These are phyloP conservation scores for Hydrozoanthus tunicans DNA, from an alignment of 64 coral and sea anemone species.

Conservation along the genomic window DNA sequence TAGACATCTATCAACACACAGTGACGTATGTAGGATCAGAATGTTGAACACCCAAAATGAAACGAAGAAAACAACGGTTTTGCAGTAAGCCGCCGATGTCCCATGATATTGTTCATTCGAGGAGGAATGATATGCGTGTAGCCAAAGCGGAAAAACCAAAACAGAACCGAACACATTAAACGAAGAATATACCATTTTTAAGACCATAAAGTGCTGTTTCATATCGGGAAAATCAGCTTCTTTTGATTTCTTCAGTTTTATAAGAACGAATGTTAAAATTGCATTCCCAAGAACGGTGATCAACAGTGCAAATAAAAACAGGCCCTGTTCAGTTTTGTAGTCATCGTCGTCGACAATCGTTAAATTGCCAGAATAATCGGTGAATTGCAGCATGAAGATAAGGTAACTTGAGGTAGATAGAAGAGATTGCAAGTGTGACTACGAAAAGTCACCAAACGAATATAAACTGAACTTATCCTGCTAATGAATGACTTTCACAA, in stretches of 20 bases:
- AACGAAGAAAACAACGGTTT: constrained; percentile 8
- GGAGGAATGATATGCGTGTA: not conserved
- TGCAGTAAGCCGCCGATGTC: not conserved
- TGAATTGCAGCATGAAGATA: not conserved
- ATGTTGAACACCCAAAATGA: not conserved
- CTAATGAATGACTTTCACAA: no score
- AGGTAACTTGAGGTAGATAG: no score
- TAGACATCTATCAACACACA: constrained; percentile 21
- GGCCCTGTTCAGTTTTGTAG: not conserved
- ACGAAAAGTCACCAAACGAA: no score
- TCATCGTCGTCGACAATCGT: not conserved
- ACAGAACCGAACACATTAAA: constrained; percentile 21
- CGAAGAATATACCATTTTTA: not conserved
- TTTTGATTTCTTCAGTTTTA: constrained; percentile 48
- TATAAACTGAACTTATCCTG: no score
- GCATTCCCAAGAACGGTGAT: not conserved
- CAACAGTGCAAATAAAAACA: not conserved
- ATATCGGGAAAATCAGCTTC: constrained; percentile 43
- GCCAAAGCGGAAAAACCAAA: constrained; percentile 10
- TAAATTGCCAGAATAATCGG: not conserved
- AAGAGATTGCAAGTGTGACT: no score
- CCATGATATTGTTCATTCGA: not conserved
- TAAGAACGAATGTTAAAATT: constrained; percentile 8
- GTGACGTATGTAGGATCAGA: not conserved
- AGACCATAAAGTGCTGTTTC: constrained; percentile 20